Percentiles rank a stretch among this genome's conserved stretches.
Evolutionary conservation across 2,113 vertebrate species (phyloP).

Genomic region (Phoxinus phoxinus): DNA sequence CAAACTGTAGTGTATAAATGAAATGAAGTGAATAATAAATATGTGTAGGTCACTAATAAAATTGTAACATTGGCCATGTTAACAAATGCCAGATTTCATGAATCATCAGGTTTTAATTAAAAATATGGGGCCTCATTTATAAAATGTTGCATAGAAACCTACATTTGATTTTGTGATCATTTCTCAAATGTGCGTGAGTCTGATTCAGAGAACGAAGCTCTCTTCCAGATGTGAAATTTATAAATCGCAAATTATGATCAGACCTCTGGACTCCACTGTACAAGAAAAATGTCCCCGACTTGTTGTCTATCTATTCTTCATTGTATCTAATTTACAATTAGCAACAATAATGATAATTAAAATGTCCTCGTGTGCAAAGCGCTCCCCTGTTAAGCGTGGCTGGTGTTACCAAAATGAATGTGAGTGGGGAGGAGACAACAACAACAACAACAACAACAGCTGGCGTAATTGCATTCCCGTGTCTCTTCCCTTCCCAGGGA

Average conservation of each 20-base stretch:
- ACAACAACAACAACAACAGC: conserved; percentile 53
- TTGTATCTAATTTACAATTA: conserved; percentile 41
- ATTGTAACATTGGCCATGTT: background rate
- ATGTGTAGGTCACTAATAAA: background rate
- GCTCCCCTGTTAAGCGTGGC: conserved; percentile 49
- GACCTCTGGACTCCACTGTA: background rate
- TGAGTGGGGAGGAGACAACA: conserved; percentile 22
- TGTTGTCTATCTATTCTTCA: background rate
- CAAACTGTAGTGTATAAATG: background rate
- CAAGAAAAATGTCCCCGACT: conserved; percentile 12
- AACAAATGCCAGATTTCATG: background rate
- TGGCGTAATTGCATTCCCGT: conserved; percentile 62
- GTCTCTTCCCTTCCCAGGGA: conserved; percentile 78
- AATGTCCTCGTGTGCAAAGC: conserved; percentile 39
- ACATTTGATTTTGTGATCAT: no score
- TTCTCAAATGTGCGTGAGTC: no score
- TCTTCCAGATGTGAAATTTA: no score
- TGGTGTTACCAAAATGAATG: conserved; percentile 54
- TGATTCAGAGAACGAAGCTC: no score
- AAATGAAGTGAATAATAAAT: background rate
- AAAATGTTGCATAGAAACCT: no score
- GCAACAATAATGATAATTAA: conserved; percentile 54
- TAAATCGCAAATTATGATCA: background rate
- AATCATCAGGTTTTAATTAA: background rate
- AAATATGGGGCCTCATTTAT: no score